These are phyloP conservation scores for Origma solitaria DNA, from an alignment of 2,113 vertebrate species.

Conservation along the genomic window DNA sequence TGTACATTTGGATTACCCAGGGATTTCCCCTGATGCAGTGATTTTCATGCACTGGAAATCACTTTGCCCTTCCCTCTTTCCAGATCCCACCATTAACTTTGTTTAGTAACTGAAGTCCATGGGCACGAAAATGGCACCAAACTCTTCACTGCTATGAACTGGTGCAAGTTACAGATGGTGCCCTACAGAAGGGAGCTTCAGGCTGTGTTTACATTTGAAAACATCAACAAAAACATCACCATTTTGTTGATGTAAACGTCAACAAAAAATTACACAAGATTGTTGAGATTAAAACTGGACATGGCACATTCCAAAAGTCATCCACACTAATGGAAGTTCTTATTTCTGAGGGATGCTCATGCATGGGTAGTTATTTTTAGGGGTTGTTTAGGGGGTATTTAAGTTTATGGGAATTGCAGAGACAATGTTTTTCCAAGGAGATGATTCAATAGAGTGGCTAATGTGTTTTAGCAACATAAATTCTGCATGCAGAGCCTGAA, in stretches of 20 bases:
- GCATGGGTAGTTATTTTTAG: neutral
- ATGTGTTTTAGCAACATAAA: slow-evolving; percentile 2
- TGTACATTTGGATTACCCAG: slow-evolving; percentile 1
- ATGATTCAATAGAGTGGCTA: neutral
- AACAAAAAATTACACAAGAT: neutral
- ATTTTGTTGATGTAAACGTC: too few relatives aligned
- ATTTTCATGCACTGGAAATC: neutral
- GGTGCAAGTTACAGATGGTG: neutral
- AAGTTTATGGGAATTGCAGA: neutral
- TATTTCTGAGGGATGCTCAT: neutral
- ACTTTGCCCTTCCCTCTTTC: neutral
- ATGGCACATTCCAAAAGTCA: neutral
- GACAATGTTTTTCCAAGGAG: neutral
- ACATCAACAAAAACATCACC: too few relatives aligned
- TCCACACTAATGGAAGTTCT: neutral
- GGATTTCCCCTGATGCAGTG: neutral
- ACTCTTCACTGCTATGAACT: neutral
- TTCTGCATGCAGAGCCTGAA: neutral
- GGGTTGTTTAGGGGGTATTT: neutral
- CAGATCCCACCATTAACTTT: neutral
- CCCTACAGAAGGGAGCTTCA: neutral
- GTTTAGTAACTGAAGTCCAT: neutral
- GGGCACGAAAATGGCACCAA: neutral
- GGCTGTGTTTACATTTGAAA: neutral
- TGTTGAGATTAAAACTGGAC: neutral